Percentiles rank a stretch among this genome's conserved stretches.
Conservation (phyloP, 2,113 vertebrate species). For the Chaetodon auriga region DNA sequence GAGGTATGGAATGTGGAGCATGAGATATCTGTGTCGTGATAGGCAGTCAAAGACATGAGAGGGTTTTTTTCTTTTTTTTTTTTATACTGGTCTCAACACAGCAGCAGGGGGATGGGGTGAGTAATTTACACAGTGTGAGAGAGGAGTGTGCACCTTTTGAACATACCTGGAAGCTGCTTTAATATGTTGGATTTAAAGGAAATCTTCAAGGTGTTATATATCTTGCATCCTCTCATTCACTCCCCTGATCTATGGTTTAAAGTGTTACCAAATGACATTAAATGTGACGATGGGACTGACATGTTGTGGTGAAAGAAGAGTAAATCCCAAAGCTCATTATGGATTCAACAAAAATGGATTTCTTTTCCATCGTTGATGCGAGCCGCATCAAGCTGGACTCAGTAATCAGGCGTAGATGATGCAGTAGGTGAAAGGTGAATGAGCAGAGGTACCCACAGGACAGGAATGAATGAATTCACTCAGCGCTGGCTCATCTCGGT, state of each 20-base stretch:
- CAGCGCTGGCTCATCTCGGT: conserved; percentile 5
- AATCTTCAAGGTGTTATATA: neutral
- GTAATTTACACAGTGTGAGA: conserved; percentile 38
- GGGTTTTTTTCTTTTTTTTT: conserved; percentile 3
- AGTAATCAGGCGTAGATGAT: conserved; percentile 43
- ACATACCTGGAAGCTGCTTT: conserved; percentile 24
- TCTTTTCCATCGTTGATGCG: conserved; percentile 1
- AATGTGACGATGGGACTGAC: conserved; percentile 8
- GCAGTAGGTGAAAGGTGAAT: conserved; percentile 73
- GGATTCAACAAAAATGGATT: conserved; percentile 29
- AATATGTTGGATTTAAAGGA: neutral
- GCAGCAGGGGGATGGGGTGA: conserved; percentile 45
- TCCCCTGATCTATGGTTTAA: conserved; percentile 12
- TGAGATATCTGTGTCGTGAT: conserved; percentile 41
- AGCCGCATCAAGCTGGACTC: conserved; percentile 17
- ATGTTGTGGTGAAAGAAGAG: neutral
- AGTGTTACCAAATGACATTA: conserved; percentile 7
- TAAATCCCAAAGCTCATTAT: conserved; percentile 12
- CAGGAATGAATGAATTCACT: conserved; percentile 47
- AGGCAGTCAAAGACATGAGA: conserved; percentile 35
- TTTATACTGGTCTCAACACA: conserved; percentile 40
- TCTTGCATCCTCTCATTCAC: neutral
- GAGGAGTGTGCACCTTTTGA: conserved; percentile 29
- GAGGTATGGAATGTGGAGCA: conserved; percentile 16
- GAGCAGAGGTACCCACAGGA: conserved; percentile 53